Base-by-base conservation (phyloP, 2,113 vertebrate species). In the Eulemur macaco region DNA sequence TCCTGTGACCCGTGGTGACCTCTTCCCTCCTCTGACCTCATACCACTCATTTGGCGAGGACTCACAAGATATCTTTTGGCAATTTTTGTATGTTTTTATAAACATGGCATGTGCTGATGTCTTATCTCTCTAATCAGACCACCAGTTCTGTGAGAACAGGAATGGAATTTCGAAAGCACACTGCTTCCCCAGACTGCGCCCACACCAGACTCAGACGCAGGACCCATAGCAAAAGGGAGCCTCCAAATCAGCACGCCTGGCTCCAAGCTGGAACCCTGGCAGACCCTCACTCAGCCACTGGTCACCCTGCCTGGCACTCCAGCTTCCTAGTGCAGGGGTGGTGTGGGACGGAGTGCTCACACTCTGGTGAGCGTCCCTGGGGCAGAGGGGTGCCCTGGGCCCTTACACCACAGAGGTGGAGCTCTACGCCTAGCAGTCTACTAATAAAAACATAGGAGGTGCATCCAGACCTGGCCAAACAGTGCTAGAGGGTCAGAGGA, bases 151-250 rank as follows among this genome's bases (percentile, higher is more conserved):
- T 50, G 8, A 80, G 25, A 97, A 83, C 23, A 91, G 29, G 42
- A 95, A 68, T 63, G 83, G 71, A 37, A 92, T 92, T 92, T 74
- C 50, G 15, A 63, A 94, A 94, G 37, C 56, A 87, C 17, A 20
- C 50, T 80, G 13, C 5, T 56, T 87, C 91, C 47, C 18, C 34
- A 89, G 63, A 47, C 74, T 45, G 47, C 5, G 7, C 25, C 21
- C 0, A 14, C 50, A 50, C 56, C 50, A 78, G 80, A n/a, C 42
- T 37, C 31, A 39, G n/a, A 5, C 6, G 4, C 60, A 90, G n/a
- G 42, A 69, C 10, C 27, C 88, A 42, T 31, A 23, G 50, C 21
- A 66, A 83, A 52, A 77, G 11, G 13, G n/a, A 42, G 20, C 37
- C 29, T 77, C 21, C 25, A 74, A 52, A 12, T 77, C 12, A 5